Conservation (phyloP, 2,888 invertebrate genomes). For the Volucella inanis region DNA sequence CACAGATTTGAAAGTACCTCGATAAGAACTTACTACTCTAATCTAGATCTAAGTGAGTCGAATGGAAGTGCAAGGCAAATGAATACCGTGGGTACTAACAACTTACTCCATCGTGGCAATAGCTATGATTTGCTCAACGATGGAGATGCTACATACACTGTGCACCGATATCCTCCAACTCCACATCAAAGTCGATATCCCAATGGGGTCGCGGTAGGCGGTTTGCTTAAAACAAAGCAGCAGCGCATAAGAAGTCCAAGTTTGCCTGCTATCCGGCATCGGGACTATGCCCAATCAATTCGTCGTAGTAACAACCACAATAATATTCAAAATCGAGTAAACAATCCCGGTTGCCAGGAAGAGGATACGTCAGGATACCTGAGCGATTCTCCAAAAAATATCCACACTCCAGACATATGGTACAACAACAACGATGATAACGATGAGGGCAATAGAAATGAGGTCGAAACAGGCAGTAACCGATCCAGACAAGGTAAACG, state of each 20-base stretch:
- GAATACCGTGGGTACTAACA: slow-evolving; percentile 32
- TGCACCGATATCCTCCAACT: slow-evolving; percentile 50
- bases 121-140: slow-evolving; percentile 78
- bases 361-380: slow-evolving; percentile 93
- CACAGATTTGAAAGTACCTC: slow-evolving; percentile 82
- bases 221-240: slow-evolving; percentile 66
- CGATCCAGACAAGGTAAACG: slow-evolving; percentile 75
- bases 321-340: slow-evolving; percentile 78
- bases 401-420: slow-evolving; percentile 84
- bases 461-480: slow-evolving; percentile 76
- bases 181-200: slow-evolving; percentile 57
- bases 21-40: slow-evolving; percentile 83
- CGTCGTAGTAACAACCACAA: slow-evolving; percentile 78
- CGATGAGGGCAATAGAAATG: slow-evolving; percentile 75
- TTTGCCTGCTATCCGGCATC: slow-evolving; percentile 86
- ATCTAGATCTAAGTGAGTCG: slow-evolving; percentile 80
- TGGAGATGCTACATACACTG: slow-evolving; percentile 65
- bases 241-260: slow-evolving; percentile 86
- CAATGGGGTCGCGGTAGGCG: slow-evolving; percentile 25
- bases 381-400: slow-evolving; percentile 88
- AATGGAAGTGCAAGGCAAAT: slow-evolving; percentile 75
- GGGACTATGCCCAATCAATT: slow-evolving; percentile 76
- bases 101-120: slow-evolving; percentile 76
- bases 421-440: slow-evolving; percentile 79
- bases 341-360: slow-evolving; percentile 84